These are phyloP conservation scores for Cephonodes hylas DNA, from an alignment of 2,888 invertebrate species.

Conservation along the genomic window DNA sequence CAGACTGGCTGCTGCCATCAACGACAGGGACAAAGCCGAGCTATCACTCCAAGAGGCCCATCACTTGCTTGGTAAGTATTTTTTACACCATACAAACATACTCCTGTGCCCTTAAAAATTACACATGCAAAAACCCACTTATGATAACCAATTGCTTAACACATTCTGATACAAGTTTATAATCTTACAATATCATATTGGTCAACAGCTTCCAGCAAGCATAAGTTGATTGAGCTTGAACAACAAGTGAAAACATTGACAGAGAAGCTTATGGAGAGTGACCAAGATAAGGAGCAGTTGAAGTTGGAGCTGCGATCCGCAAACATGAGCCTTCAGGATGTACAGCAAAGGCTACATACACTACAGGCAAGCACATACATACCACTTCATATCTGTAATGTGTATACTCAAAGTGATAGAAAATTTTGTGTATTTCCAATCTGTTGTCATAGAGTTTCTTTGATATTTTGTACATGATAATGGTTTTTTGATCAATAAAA, in stretches of 20 bases:
- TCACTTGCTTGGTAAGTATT: slow-evolving; percentile 80
- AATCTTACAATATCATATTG: slow-evolving; percentile 15
- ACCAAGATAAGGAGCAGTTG: slow-evolving; percentile 69
- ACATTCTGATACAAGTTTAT: too few relatives aligned
- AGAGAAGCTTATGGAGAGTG: slow-evolving; percentile 52
- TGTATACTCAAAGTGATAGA: too few relatives aligned
- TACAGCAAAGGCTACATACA: slow-evolving; percentile 68
- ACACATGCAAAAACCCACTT: too few relatives aligned
- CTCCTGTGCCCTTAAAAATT: too few relatives aligned
- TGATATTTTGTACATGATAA: too few relatives aligned
- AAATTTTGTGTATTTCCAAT: too few relatives aligned
- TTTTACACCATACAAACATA: too few relatives aligned
- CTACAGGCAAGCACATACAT: slow-evolving; percentile 49
- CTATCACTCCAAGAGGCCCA: slow-evolving; percentile 83
- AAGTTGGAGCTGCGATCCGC: slow-evolving; percentile 64
- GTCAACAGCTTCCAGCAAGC: slow-evolving; percentile 74
- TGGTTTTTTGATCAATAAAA: not conserved
- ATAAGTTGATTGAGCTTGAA: slow-evolving; percentile 66
- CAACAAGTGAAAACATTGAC: slow-evolving; percentile 56
- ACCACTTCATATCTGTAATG: too few relatives aligned
- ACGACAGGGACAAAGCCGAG: slow-evolving; percentile 82
- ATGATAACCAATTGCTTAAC: too few relatives aligned
- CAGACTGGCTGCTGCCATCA: slow-evolving; percentile 79
- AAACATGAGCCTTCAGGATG: slow-evolving; percentile 65
- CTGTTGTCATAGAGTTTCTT: too few relatives aligned